Percentiles rank a stretch among this genome's conserved stretches.
phyloP scores from a whole-genome alignment of 2,797 vertebrate genomes.

The Notolepis coatsorum region DNA sequence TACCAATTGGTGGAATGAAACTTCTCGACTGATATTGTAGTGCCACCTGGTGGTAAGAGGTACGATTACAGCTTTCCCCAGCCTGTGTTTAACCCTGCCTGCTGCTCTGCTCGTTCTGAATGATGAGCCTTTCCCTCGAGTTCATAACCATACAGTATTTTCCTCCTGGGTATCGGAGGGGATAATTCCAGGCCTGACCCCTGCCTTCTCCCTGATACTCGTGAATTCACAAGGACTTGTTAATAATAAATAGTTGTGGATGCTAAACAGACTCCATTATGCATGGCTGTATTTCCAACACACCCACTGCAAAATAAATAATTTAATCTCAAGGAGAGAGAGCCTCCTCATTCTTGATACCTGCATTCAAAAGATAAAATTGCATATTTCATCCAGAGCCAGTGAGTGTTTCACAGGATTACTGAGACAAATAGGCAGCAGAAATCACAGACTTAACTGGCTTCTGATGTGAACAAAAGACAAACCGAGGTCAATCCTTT shows the following conservation, averaged over 20 bases:
- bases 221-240: background rate
- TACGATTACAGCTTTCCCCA: background rate
- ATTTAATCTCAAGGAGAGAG: background rate
- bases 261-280: slow-evolving; percentile 38
- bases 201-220: background rate
- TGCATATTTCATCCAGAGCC: slow-evolving; percentile 47
- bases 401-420: slow-evolving; percentile 48
- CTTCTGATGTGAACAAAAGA: background rate
- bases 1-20: background rate
- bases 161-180: too few species aligned
- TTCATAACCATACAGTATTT: too few species aligned
- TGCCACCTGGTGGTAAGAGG: slow-evolving; percentile 41
- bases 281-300: slow-evolving; percentile 19
- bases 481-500: background rate
- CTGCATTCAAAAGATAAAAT: slow-evolving; percentile 27
- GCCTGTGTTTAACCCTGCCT: too few species aligned
- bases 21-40: background rate
- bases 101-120: too few species aligned
- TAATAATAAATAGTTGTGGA: slow-evolving; percentile 7
- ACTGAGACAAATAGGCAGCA: slow-evolving; percentile 24
- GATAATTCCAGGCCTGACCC: too few species aligned
- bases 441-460: background rate
- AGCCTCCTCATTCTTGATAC: slow-evolving; percentile 19
- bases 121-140: too few species aligned
- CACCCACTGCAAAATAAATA: slow-evolving; percentile 20